These are phyloP conservation scores for Metopia argyrocephala DNA, from an alignment of 2,888 invertebrate species.

Conservation along the genomic window DNA sequence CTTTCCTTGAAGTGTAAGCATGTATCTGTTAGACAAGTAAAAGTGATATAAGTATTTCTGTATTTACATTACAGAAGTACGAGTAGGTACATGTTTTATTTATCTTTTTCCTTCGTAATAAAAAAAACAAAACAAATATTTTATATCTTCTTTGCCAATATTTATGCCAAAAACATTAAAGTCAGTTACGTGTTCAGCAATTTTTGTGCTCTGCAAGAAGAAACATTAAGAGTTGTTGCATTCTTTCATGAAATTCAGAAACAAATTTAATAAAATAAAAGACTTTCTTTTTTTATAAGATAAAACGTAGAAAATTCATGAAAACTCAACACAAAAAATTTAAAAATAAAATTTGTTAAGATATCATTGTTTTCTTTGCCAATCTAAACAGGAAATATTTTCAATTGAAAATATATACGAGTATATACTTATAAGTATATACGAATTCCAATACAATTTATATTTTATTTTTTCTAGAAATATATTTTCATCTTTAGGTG, in stretches of 20 bases:
- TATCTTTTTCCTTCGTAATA: neutral
- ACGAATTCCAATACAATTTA: neutral
- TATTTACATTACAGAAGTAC: conserved; percentile 22
- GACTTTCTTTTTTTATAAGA: neutral
- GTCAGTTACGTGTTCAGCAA: neutral
- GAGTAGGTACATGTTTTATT: too few species aligned
- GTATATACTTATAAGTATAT: neutral
- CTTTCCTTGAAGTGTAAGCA: neutral
- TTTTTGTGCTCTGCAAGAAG: neutral
- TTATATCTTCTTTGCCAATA: conserved; percentile 22
- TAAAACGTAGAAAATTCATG: neutral
- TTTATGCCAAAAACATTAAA: conserved; percentile 35
- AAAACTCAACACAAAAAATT: neutral
- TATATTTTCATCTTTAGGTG: too few species aligned
- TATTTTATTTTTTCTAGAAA: too few species aligned
- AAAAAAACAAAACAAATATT: conserved; percentile 1
- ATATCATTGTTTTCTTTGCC: conserved; percentile 3
- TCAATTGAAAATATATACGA: neutral
- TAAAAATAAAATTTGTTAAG: neutral
- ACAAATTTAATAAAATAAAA: neutral
- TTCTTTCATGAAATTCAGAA: too few species aligned
- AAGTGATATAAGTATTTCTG: too few species aligned
- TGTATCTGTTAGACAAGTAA: neutral
- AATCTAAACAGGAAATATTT: neutral
- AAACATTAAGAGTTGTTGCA: conserved; percentile 15